phyloP scores from a whole-genome alignment of 2,888 invertebrate species.

The Artemia sinica region DNA sequence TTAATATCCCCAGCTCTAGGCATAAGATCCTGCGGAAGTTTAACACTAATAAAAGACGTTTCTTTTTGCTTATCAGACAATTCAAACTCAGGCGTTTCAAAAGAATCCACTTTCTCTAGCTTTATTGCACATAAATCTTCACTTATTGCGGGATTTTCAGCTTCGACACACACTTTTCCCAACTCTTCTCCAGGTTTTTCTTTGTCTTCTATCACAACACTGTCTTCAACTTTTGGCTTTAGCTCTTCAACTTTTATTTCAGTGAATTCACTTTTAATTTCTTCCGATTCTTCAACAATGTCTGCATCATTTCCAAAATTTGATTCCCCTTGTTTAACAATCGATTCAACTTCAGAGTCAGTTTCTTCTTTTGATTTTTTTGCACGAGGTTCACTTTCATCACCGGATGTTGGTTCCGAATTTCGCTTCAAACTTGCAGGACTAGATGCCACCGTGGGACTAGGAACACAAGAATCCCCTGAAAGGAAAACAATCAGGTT shows the following conservation, averaged over 20 bases:
- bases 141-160: background rate
- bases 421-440: background rate
- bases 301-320: background rate
- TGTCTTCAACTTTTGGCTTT: background rate
- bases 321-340: background rate
- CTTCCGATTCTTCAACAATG: background rate
- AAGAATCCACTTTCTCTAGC: background rate
- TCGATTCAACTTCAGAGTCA: constrained; percentile 10
- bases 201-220: background rate
- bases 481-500: background rate
- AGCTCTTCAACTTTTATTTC: constrained; percentile 3
- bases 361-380: constrained; percentile 11
- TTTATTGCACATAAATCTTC: constrained; percentile 4
- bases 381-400: background rate
- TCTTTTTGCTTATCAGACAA: background rate
- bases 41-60: background rate
- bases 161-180: background rate
- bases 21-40: background rate
- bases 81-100: background rate
- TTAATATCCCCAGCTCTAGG: too few relatives aligned
- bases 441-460: background rate
- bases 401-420: background rate
- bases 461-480: background rate
- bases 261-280: background rate
- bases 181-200: background rate